Evolutionary conservation across 2,113 vertebrate genomes (phyloP).

Genomic region (Indicator indicator): DNA sequence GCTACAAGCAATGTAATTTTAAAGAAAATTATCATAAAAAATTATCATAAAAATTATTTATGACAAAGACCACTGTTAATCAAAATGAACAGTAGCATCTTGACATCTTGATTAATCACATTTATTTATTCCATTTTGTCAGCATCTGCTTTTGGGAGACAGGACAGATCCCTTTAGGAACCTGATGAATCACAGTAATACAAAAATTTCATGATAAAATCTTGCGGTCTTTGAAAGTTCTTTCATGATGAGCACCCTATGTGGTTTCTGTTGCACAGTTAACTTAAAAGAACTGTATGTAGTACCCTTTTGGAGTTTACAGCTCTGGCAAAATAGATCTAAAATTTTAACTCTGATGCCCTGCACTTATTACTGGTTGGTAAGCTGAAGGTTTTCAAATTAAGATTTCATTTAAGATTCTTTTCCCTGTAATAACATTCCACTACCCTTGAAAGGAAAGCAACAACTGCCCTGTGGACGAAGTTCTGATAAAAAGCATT

Average conservation of each 20-base stretch:
- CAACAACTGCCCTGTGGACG: not conserved
- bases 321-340: not conserved
- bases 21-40: not conserved
- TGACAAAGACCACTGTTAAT: not conserved
- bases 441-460: not conserved
- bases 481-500: not conserved
- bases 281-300: not conserved
- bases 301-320: not conserved
- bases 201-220: not conserved
- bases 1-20: not conserved
- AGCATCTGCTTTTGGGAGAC: not conserved
- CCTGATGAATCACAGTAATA: not conserved
- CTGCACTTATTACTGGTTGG: not conserved
- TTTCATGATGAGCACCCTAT: not conserved
- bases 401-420: constrained; percentile 48
- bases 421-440: constrained; percentile 11
- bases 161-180: not conserved
- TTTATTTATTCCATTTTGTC: not conserved
- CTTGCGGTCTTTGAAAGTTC: not conserved
- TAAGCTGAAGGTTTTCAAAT: not conserved
- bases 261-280: not conserved
- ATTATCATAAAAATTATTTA: not conserved
- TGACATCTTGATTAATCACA: not conserved
- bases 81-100: not conserved
- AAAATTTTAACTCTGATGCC: not conserved